Evolutionary conservation across 2,113 vertebrate species (phyloP).

Genomic region (Lepus europaeus): DNA sequence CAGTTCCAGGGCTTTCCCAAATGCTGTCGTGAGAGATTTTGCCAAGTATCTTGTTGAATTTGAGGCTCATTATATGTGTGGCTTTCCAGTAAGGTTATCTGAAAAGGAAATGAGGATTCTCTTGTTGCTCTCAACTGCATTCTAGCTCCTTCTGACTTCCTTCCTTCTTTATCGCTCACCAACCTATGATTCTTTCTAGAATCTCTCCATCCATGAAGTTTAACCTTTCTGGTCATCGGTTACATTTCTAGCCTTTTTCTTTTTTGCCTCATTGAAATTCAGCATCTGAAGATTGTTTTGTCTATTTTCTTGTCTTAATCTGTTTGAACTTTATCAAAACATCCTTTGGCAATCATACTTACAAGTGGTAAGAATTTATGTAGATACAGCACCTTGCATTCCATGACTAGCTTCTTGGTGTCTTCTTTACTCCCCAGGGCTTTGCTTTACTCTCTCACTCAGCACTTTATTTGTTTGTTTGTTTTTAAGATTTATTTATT

Average conservation of each 20-base stretch:
- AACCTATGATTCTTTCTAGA: constrained; percentile 1
- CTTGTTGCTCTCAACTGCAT: neutral
- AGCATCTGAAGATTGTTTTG: neutral
- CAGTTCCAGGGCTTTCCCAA: neutral
- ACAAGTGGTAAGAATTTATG: neutral
- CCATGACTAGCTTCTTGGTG: too few relatives aligned
- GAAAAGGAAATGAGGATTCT: constrained; percentile 2
- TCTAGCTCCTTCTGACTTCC: neutral
- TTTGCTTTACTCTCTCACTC: neutral
- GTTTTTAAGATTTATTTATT: too few relatives aligned
- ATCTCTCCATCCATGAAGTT: neutral
- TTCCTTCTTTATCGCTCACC: neutral
- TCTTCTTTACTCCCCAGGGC: neutral
- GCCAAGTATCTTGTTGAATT: constrained; percentile 14
- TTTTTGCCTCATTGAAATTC: constrained; percentile 17
- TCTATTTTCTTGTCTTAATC: neutral
- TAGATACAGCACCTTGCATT: neutral
- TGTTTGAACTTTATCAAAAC: constrained; percentile 16
- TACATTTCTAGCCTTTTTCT: neutral
- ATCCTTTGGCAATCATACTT: neutral
- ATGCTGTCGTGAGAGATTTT: neutral
- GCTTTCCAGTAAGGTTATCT: neutral
- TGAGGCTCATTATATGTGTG: neutral
- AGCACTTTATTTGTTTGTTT: too few relatives aligned
- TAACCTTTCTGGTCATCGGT: neutral